Base-by-base conservation (phyloP, 1,140 invertebrate species). In the Euborellia annulipes region DNA sequence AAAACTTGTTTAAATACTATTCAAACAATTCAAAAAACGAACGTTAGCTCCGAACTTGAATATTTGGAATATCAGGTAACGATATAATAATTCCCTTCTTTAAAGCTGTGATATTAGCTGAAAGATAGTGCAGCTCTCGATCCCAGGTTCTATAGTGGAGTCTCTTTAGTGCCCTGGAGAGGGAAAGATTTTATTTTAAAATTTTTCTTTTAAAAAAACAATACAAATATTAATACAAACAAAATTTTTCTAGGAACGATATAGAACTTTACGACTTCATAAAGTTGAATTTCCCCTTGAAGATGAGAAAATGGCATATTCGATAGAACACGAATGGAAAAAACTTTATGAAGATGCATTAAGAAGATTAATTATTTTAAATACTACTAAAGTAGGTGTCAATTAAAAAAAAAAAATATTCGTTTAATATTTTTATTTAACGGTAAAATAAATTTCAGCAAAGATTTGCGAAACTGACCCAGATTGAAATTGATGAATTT, bases 1-100 rank as follows among this genome's bases (percentile, higher is more conserved):
- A 92, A 88, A 64, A 66, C 73, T 54, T 79, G 92, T 1, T 79
- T 92, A 72, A 74, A 78, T 53, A 79, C 81, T 0, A 87, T 93
- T 42, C 67, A 75, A 3, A 71, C 75, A 27, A 75, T 90, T 34
- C 78, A 81, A 53, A 70, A 73, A 27, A 72, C 76, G 53, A 79
- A 80, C 3, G 66, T 88, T 20, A 75, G 78, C 45, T 73, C 81
- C 3, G 85, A 85, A 60, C 72, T 89, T 16, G 68, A 73, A 50
- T 85, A 80, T 55, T 67, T 71, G 14, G 71, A 73, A 40, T 71
- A 71, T 49, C 60, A 69, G 58, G 46, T 45, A 62, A 34, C 64
- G 61, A 1, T 49, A 66, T 11, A 50, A 51, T 18, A 59, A 63
- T 53, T 65, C 66, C 51, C 55, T 61, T 46, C 51, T 65, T 21